These are phyloP conservation scores for Melanocharis versteri DNA, from an alignment of 2,113 vertebrate genomes.

Conservation along the genomic window DNA sequence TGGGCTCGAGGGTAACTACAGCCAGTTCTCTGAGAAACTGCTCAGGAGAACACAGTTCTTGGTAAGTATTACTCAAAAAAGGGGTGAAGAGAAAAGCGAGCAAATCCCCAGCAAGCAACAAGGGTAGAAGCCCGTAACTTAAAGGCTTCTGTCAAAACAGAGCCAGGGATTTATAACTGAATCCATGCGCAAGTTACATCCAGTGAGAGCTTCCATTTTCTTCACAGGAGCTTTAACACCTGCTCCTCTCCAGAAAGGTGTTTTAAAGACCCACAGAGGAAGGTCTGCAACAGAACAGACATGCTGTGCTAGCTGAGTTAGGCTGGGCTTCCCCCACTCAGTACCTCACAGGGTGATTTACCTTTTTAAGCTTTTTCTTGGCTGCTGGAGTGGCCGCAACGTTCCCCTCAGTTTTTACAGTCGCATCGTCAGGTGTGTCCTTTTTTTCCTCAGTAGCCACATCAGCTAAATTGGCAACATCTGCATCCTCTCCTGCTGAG, in stretches of 20 bases:
- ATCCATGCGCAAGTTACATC: background rate
- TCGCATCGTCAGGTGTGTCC: conserved; percentile 61
- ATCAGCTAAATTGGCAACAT: conserved; percentile 74
- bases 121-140: background rate
- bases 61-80: background rate
- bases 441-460: conserved; percentile 71
- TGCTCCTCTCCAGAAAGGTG: background rate
- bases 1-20: background rate
- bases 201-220: background rate
- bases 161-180: background rate
- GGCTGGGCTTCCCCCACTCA: background rate
- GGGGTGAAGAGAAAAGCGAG: background rate
- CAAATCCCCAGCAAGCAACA: background rate
- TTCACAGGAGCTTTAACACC: background rate
- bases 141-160: background rate
- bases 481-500: conserved; percentile 76
- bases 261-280: background rate
- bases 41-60: background rate
- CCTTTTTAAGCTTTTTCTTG: conserved; percentile 79
- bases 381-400: conserved; percentile 51
- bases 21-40: background rate
- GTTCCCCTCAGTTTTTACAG: conserved; percentile 64
- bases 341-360: background rate
- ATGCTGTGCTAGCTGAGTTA: background rate
- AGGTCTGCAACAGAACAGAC: background rate